Evolutionary conservation across 2,797 vertebrate genomes (phyloP), one percentile per base, ranked within the genome.

Genomic region (Gouania willdenowi): DNA sequence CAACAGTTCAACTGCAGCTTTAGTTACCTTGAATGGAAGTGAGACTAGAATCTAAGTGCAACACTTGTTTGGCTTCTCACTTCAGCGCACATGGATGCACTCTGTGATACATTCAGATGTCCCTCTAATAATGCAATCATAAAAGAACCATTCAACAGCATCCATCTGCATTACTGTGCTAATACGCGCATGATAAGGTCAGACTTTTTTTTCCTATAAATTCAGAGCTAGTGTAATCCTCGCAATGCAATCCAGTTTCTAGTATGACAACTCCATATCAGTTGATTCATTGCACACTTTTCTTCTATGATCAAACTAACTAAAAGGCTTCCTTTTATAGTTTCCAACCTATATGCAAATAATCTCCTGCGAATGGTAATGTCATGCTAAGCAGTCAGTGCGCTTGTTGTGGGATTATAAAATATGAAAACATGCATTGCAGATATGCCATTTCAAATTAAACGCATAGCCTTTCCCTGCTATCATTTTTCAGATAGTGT

Each of bases 401-500:
- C 77, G 74, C 84, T 82, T 76, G 52, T 53, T 39, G 41, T 47
- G 67, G 70, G 75, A 81, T 79, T 80, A 76, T 22, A 32, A 32
- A 47, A 65, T 55, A 57, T 20, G 20, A 20, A 73, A 26, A 75
- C 75, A 60, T 53, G 60, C 63, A 71, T 38, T 57, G 47, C 72
- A 76, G 78, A 83, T 81, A 79, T 72, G 77, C 65, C 69, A 71
- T 83, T 84, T 81, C 63, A 82, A 74, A 85, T 83, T 77, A 81
- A 82, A 81, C 42, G 33, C 71, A 43, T 42, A 37, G 42, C 26
- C 40, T 48, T 66, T 58, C 37, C 12, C 61, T 21, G 39, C 66
- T 76, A 75, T 84, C 81, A 76, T 69, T 58, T 41, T 23, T 29
- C 19, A 79, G 71, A 82, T 79, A 73, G 73, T 56, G 67, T 81